These are phyloP conservation scores for Cylas formicarius DNA, from an alignment of 1,140 invertebrate species.

Conservation along the genomic window DNA sequence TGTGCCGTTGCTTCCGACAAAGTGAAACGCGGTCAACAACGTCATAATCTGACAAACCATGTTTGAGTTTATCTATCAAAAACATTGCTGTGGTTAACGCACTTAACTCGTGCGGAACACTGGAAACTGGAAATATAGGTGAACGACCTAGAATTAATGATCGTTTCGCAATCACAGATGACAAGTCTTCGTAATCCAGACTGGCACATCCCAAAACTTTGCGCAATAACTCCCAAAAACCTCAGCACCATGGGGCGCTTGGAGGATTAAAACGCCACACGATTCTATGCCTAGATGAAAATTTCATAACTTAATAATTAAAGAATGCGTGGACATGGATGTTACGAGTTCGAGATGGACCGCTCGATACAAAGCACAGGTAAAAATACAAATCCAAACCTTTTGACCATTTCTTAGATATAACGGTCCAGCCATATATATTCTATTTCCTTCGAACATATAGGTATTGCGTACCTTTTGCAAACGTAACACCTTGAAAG, in stretches of 20 bases:
- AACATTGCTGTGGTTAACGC: conserved; percentile 17
- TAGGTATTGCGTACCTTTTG: conserved; percentile 17
- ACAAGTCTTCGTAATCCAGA: conserved; percentile 22
- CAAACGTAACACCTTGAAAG: conserved; percentile 6
- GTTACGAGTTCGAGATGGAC: background rate
- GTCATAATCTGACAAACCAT: conserved; percentile 18
- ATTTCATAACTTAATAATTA: background rate
- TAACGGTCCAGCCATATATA: conserved; percentile 35
- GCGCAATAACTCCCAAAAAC: conserved; percentile 37
- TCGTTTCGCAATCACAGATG: conserved; percentile 32
- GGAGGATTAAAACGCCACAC: conserved; percentile 25
- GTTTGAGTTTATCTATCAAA: conserved; percentile 9
- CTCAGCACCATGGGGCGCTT: conserved; percentile 42
- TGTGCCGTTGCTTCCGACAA: conserved; percentile 8
- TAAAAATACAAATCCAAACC: conserved; percentile 35
- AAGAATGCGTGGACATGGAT: conserved; percentile 3
- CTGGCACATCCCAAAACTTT: conserved; percentile 30
- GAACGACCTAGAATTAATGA: conserved; percentile 36
- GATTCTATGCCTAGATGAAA: conserved; percentile 2
- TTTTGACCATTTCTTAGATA: conserved; percentile 20
- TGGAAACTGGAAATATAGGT: conserved; percentile 30
- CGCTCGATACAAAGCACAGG: conserved; percentile 4
- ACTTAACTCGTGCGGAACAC: conserved; percentile 21
- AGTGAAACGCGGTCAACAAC: conserved; percentile 10
- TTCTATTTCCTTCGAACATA: conserved; percentile 30